Conservation (phyloP, 37 sponge, comb jelly and placozoan species). For the Amphimedon queenslandica region DNA sequence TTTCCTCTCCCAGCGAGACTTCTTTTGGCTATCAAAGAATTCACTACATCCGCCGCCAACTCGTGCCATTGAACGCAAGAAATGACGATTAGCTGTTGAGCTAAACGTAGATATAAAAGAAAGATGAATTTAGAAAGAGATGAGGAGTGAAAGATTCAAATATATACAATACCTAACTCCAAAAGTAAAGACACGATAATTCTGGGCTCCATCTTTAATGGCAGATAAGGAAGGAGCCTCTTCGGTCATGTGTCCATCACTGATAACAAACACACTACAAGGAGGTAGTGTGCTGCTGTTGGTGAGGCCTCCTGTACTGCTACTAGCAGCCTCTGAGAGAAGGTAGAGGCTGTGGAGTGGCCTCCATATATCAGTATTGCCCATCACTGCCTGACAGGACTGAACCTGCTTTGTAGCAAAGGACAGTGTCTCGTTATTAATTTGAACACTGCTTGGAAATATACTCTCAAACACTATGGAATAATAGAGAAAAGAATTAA, state of each 20-base stretch:
- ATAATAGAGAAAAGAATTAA: neutral
- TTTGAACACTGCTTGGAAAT: constrained; percentile 72
- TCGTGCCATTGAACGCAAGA: constrained; percentile 80
- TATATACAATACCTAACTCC: constrained; percentile 66
- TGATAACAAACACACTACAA: constrained; percentile 76
- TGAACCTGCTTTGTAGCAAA: constrained; percentile 64
- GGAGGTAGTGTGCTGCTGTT: constrained; percentile 71
- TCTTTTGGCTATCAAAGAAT: constrained; percentile 84
- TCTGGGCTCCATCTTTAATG: constrained; percentile 32
- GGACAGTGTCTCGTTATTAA: constrained; percentile 68
- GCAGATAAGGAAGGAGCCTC: constrained; percentile 62
- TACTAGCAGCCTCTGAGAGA: constrained; percentile 29
- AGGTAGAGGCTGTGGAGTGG: constrained; percentile 68
- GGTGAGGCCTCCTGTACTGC: constrained; percentile 9
- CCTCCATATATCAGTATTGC: constrained; percentile 79
- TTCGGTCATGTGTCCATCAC: constrained; percentile 92
- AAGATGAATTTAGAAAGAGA: constrained; percentile 7
- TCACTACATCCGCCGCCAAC: constrained; percentile 81
- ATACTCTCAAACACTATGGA: constrained; percentile 53
- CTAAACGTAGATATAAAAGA: constrained; percentile 23
- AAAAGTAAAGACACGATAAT: constrained; percentile 66
- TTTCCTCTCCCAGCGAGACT: constrained; percentile 88
- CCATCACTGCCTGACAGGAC: constrained; percentile 49
- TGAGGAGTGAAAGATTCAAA: neutral
- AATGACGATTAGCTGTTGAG: constrained; percentile 83